Evolutionary conservation across 2,888 invertebrate genomes (phyloP).

Genomic region (Lobophora halterata): DNA sequence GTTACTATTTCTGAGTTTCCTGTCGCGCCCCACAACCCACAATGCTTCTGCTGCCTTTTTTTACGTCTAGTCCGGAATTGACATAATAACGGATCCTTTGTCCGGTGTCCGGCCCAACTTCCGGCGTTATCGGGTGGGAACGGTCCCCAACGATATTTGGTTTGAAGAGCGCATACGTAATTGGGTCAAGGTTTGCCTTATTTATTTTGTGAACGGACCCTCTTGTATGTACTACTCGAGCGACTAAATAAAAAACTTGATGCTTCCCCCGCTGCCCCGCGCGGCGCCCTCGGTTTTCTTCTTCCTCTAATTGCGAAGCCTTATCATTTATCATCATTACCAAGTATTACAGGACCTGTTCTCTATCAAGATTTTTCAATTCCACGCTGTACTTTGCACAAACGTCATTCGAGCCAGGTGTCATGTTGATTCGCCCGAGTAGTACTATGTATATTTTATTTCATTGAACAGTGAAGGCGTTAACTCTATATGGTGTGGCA

Average conservation of each 20-base stretch:
- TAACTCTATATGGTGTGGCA: slow-evolving; percentile 15
- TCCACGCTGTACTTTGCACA: no score
- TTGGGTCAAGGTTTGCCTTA: slow-evolving; percentile 67
- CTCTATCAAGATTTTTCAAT: no score
- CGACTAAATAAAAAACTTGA: no score
- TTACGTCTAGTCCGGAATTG: slow-evolving; percentile 46
- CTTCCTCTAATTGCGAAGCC: no score
- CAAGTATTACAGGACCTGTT: no score
- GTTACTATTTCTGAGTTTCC: slow-evolving; percentile 45
- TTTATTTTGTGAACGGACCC: no score
- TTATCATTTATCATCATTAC: no score
- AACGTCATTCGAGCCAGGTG: no score
- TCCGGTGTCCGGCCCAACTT: slow-evolving; percentile 63
- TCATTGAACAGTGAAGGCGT: slow-evolving; percentile 16
- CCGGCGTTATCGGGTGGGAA: slow-evolving; percentile 69
- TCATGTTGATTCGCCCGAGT: no score
- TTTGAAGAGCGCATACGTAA: slow-evolving; percentile 62
- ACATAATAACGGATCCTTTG: slow-evolving; percentile 69
- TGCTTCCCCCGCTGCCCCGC: no score
- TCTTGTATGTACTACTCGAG: no score
- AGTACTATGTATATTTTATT: slow-evolving; percentile 27
- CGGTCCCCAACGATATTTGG: slow-evolving; percentile 42
- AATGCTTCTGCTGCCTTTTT: slow-evolving; percentile 37
- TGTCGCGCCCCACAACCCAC: slow-evolving; percentile 39
- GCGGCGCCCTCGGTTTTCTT: no score